phyloP scores from a whole-genome alignment of 2,888 invertebrate species.

The Melinaea menophilus region DNA sequence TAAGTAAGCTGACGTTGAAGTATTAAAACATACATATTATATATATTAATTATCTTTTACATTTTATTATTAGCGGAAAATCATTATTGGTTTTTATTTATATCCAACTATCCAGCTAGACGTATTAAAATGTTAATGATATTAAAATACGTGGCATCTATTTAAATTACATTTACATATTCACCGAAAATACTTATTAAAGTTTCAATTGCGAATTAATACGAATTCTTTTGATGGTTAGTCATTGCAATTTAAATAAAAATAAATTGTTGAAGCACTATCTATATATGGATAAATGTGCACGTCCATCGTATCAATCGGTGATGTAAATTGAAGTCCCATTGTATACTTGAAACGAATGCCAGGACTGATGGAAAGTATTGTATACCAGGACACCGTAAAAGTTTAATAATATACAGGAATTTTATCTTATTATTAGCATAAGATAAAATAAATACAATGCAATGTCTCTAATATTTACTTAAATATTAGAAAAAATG shows the following conservation, averaged over 20 bases:
- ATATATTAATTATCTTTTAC: neutral
- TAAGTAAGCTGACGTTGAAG: constrained; percentile 18
- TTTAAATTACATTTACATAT: constrained; percentile 1
- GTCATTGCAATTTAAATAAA: constrained; percentile 18
- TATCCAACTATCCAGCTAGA: neutral
- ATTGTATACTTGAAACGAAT: constrained; percentile 47
- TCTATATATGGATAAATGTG: constrained; percentile 31
- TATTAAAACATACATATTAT: constrained; percentile 3
- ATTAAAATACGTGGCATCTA: constrained; percentile 1
- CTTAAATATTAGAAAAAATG: neutral
- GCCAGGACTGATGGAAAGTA: constrained; percentile 38
- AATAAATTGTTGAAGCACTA: constrained; percentile 28
- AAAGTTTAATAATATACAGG: constrained; percentile 11
- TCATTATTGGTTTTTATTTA: neutral
- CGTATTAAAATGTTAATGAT: constrained; percentile 3
- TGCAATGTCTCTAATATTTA: neutral
- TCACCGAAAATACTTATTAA: constrained; percentile 6
- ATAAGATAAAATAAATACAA: neutral
- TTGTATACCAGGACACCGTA: constrained; percentile 19
- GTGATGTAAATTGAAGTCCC: constrained; percentile 51
- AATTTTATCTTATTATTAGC: constrained; percentile 9
- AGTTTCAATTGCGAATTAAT: constrained; percentile 2
- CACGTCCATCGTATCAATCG: constrained; percentile 38
- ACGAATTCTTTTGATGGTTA: constrained; percentile 6
- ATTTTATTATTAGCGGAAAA: neutral